A percentile compares a stretch with the other conserved stretches of the same genome.
Conservation (phyloP, 2,797 vertebrate genomes). For the Tokudaia muenninki region DNA sequence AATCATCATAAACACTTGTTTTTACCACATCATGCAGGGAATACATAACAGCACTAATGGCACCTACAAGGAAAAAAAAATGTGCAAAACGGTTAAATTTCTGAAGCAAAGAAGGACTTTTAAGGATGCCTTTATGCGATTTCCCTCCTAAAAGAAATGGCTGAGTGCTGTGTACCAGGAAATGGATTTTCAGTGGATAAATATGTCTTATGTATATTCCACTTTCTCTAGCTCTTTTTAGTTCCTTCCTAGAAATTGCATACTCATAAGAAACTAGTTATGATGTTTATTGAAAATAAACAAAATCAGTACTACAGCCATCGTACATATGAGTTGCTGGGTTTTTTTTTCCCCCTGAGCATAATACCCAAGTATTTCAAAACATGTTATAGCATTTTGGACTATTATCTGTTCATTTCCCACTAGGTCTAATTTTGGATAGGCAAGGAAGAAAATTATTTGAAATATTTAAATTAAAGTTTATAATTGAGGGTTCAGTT, state of each 20-base stretch:
- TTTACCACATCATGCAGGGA: slow-evolving; percentile 19
- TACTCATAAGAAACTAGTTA: slow-evolving; percentile 71
- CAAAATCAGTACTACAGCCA: slow-evolving; percentile 70
- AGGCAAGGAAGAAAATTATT: slow-evolving; percentile 62
- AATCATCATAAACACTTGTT: slow-evolving; percentile 65
- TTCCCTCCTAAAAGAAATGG: slow-evolving; percentile 72
- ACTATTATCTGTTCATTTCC: slow-evolving; percentile 65
- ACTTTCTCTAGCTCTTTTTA: slow-evolving; percentile 61
- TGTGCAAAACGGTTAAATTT: slow-evolving; percentile 48
- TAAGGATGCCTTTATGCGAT: neutral
- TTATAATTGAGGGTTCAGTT: neutral
- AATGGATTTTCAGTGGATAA: slow-evolving; percentile 29
- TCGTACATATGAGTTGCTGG: slow-evolving; percentile 47
- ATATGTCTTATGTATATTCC: slow-evolving; percentile 37
- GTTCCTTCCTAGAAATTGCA: slow-evolving; percentile 73
- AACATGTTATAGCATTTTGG: slow-evolving; percentile 46
- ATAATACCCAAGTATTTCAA: slow-evolving; percentile 65
- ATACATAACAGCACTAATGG: slow-evolving; percentile 56
- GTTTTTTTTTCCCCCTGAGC: slow-evolving; percentile 58
- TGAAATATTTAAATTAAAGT: slow-evolving; percentile 60
- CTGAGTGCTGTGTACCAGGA: slow-evolving; percentile 10
- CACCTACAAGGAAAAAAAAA: slow-evolving; percentile 53
- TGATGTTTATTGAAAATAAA: slow-evolving; percentile 76
- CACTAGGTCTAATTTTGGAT: slow-evolving; percentile 70
- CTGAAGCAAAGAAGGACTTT: slow-evolving; percentile 68